Evolutionary conservation across 2,113 vertebrate species (phyloP).

Genomic region (Patagioenas fasciata): DNA sequence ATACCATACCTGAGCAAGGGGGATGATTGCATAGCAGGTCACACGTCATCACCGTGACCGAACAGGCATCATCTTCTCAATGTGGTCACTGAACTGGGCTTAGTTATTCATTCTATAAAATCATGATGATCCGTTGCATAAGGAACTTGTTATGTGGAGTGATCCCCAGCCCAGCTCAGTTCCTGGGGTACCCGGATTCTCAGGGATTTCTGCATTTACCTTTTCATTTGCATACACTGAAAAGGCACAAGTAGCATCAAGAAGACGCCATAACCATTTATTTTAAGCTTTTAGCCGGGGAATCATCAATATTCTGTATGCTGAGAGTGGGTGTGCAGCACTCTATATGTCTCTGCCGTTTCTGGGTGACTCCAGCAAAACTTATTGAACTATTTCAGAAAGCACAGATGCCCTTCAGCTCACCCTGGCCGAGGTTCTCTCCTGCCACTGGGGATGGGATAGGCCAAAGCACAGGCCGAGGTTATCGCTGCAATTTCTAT

Average conservation of each 20-base stretch:
- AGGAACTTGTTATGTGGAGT: neutral
- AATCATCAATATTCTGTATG: neutral
- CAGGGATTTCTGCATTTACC: neutral
- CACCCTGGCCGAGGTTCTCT: constrained; percentile 35
- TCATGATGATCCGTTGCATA: neutral
- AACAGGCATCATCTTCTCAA: neutral
- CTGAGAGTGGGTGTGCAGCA: neutral
- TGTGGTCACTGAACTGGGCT: neutral
- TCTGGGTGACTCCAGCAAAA: neutral
- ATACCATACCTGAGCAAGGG: rapidly evolving
- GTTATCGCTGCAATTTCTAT: constrained; percentile 27
- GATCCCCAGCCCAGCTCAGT: neutral
- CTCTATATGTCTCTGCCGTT: neutral
- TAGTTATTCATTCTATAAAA: neutral
- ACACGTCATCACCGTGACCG: too few species aligned
- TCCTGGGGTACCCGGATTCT: neutral
- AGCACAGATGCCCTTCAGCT: constrained; percentile 25
- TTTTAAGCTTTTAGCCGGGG: neutral
- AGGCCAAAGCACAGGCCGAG: constrained; percentile 38
- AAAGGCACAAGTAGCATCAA: neutral
- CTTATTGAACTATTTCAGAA: neutral
- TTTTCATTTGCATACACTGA: neutral
- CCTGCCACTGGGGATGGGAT: neutral
- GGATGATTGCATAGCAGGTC: neutral
- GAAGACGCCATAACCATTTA: neutral